phyloP scores from a whole-genome alignment of 2,797 vertebrate genomes.

The Dallia pectoralis region DNA sequence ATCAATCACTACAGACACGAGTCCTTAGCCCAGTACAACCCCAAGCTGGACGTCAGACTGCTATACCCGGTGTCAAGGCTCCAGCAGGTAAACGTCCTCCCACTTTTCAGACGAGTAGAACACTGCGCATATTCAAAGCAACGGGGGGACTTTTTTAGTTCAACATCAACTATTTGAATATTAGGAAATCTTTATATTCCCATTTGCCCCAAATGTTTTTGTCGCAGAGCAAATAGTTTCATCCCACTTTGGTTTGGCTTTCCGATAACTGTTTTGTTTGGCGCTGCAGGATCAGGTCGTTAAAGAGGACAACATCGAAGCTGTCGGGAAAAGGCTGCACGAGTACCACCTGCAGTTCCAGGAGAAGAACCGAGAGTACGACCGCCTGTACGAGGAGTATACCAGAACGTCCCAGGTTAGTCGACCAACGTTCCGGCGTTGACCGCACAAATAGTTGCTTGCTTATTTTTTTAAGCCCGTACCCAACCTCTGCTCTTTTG shows the following conservation, averaged over 20 bases:
- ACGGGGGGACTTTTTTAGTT: neutral
- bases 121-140: neutral
- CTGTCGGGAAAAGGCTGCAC: constrained; percentile 97
- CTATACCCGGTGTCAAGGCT: constrained; percentile 95
- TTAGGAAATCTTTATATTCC: neutral
- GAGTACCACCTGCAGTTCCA: constrained; percentile 97
- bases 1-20: constrained; percentile 97
- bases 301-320: constrained; percentile 97
- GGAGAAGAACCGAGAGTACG: constrained; percentile 97
- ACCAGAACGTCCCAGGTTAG: constrained; percentile 94
- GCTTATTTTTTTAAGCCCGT: neutral
- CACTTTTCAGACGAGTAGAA: neutral
- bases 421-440: neutral
- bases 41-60: constrained; percentile 95
- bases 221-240: neutral
- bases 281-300: constrained; percentile 90
- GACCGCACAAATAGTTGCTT: neutral
- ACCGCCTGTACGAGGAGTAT: constrained; percentile 95
- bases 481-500: constrained; percentile 7
- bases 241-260: neutral
- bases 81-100: constrained; percentile 83
- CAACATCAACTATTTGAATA: no score
- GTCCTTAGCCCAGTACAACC: constrained; percentile 96
- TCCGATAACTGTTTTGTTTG: neutral
- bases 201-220: neutral